Evolutionary conservation across 2,113 vertebrate genomes (phyloP), one percentile per base, ranked within the genome.

Genomic region (Neotoma lepida): DNA sequence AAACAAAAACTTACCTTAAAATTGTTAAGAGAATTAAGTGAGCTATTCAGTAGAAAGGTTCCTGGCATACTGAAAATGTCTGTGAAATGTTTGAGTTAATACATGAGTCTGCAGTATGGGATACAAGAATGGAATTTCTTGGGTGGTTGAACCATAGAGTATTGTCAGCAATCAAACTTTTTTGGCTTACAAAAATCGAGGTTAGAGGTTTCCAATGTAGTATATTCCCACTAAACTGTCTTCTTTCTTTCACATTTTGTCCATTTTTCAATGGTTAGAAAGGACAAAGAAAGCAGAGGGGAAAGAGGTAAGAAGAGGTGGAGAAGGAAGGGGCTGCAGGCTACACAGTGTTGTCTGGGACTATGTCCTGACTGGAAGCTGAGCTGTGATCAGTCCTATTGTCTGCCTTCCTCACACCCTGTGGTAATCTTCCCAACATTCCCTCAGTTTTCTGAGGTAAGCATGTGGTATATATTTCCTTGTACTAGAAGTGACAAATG

Each of bases 151-250:
- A 87, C 41, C 28, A 51, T n/a, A 9, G 41, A 49, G 56, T 12
- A 49, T 4, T 93, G 41, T 49, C 68, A 66, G 58, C 15, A 76
- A 35, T 82, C 51, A 70, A 84, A 30, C 28, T 49, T 20, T 64
- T 94, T 44, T 88, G 51, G 88, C 82, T 86, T 71, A 66, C 8
- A 86, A 66, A 96, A 73, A 91, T 68, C 87, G 30, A 91, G n/a
- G n/a, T n/a, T n/a, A 84, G 71, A 17, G 12, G 24, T 87, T 89
- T 68, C 88, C 63, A 94, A 63, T 58, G 24, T 77, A 71, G 41
- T 73, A 64, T 51, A 44, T 91, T 78, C 39, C 49, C 84, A 76
- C 13, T 33, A 90, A 88, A 66, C 3, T 28, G 90, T 9, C 10
- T n/a, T 66, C 54, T 91, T 70, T 13, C 44, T 93, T 81, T 73